Conservation (phyloP, 2,113 vertebrate genomes). For the Podarcis muralis region DNA sequence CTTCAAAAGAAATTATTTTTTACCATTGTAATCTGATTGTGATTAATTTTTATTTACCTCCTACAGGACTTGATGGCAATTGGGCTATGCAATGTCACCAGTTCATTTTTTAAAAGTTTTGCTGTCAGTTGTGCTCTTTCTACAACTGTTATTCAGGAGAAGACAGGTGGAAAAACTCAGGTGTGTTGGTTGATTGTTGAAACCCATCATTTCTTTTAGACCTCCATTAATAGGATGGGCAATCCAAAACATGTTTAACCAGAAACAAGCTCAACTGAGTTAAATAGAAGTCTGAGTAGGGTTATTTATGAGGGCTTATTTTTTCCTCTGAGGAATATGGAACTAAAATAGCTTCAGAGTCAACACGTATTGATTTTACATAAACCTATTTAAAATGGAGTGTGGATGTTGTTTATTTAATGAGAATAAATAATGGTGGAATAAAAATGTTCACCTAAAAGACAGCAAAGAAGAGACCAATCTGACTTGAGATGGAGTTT, state of each 20-base stretch:
- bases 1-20: not conserved
- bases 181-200: constrained; percentile 48
- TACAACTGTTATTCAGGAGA: constrained; percentile 72
- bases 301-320: not conserved
- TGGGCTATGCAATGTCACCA: constrained; percentile 71
- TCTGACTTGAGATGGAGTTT: not conserved
- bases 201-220: not conserved
- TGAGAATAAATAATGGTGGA: not conserved
- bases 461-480: not conserved
- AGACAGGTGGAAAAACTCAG: constrained; percentile 75
- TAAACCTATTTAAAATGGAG: not conserved
- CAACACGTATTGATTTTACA: not conserved
- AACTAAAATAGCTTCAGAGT: not conserved
- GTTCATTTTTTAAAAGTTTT: constrained; percentile 71
- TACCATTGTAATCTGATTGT: not conserved
- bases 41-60: constrained; percentile 30
- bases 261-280: not conserved
- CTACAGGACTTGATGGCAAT: constrained; percentile 71
- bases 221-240: not conserved
- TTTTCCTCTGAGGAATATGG: not conserved
- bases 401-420: not conserved
- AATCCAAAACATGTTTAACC: too few relatives aligned
- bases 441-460: not conserved
- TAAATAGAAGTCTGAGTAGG: not conserved
- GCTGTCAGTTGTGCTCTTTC: constrained; percentile 63